Evolutionary conservation across 2,113 vertebrate species (phyloP).

Genomic region (Propithecus coquereli): DNA sequence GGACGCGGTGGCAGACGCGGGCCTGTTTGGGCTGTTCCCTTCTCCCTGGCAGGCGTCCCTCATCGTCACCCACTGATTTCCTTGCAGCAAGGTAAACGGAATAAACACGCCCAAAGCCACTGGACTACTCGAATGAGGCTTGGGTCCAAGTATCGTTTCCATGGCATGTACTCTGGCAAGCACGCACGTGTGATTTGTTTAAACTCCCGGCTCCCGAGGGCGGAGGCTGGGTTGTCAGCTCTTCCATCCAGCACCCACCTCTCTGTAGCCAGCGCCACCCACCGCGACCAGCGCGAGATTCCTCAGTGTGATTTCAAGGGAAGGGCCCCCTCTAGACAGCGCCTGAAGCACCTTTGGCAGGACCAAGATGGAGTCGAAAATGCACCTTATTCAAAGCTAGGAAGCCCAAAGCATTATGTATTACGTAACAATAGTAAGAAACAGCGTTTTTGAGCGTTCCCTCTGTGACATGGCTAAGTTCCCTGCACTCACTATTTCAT

Average conservation of each 20-base stretch:
- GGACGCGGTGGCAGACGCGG: background rate
- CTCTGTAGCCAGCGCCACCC: accelerated
- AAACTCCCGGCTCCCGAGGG: background rate
- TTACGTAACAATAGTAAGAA: background rate
- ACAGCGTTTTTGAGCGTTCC: background rate
- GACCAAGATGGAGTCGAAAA: background rate
- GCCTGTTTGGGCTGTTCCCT: slow-evolving; percentile 1
- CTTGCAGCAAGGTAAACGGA: slow-evolving; percentile 43
- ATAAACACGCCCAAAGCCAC: background rate
- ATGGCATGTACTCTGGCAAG: background rate
- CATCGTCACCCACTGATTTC: background rate
- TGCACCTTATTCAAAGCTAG: background rate
- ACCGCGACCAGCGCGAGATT: accelerated
- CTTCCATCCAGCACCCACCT: background rate
- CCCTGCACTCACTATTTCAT: accelerated
- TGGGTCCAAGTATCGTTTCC: slow-evolving; percentile 4
- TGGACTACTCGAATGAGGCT: background rate
- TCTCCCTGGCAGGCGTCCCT: background rate
- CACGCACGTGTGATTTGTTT: background rate
- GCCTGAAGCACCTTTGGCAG: background rate
- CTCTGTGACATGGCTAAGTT: background rate
- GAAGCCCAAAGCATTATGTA: accelerated
- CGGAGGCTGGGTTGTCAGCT: background rate
- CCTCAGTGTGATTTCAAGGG: background rate
- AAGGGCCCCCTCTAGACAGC: background rate